A percentile compares a stretch with the other conserved stretches of the same genome.
Conservation (phyloP, 2,888 invertebrate genomes). For the Dryococelus australis region DNA sequence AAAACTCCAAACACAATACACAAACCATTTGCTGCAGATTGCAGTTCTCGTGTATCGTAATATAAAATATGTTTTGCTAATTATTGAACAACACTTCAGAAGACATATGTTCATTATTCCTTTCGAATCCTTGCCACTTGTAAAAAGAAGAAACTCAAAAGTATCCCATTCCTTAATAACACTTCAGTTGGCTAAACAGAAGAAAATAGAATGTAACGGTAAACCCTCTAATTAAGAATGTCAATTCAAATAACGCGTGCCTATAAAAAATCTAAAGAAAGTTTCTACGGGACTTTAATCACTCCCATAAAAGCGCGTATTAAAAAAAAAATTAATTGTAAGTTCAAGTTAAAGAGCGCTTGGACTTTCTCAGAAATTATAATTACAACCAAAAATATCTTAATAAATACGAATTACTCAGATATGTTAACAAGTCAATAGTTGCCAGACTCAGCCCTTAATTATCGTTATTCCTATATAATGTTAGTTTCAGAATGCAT, state of each 20-base stretch:
- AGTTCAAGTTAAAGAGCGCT: background rate
- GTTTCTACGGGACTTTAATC: too few species aligned
- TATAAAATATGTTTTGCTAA: background rate
- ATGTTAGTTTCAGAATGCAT: background rate
- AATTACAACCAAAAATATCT: conserved; percentile 9
- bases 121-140: background rate
- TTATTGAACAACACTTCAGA: background rate
- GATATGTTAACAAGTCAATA: background rate
- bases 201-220: too few species aligned
- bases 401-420: background rate
- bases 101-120: background rate
- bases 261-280: too few species aligned
- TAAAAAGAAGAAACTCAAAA: background rate
- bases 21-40: too few species aligned
- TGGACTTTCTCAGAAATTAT: background rate
- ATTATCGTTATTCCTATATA: background rate
- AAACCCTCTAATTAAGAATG: too few species aligned
- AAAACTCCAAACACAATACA: too few species aligned
- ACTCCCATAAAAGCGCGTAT: too few species aligned
- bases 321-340: background rate
- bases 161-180: too few species aligned
- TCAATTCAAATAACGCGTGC: too few species aligned
- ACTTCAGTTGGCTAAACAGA: too few species aligned
- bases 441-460: background rate
- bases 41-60: too few species aligned